Base-by-base conservation (phyloP, 2,113 vertebrate genomes). In the Archilochus colubris region DNA sequence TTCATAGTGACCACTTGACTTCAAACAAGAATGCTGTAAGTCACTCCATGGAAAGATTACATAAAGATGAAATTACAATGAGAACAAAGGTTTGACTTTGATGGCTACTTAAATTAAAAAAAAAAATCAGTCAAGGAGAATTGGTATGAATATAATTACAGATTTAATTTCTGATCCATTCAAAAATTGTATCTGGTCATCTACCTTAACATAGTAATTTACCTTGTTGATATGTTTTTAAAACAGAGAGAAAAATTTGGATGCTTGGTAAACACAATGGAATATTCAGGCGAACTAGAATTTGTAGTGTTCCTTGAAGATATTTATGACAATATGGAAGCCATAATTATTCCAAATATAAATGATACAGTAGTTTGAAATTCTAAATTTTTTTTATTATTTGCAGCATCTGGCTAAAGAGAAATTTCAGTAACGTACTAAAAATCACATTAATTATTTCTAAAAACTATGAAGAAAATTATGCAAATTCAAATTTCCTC, bases 1-100 rank as follows among this genome's bases (percentile, higher is more conserved):
- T 73, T 86, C 89, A 43, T 46, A 63, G 72, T 75, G 76, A 78
- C 82, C 73, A 58, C 63, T 92, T 94, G 68, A 75, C 51, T 83
- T 88, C 48, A 81, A 80, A 89, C 59, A 87, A 85, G 30, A 85
- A 54, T 61, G 24, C 21, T 59, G 14, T 74, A 80, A 80, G 79
- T 81, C 23, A 33, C 88, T 91, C 28, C 31, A 57, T 30, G 38
- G 48, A 73, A 64, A 9, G 55, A 92, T 82, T 92, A 70, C 59
- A 58, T 36, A 36, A 77, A 72, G 48, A 28, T 43, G 8, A 77
- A 59, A 80, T 38, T 82, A 16, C 8, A 22, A 28, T 33, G 48
- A 80, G 67, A 92, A 77, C 51, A 82, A 92, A 82, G 8, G 25
- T 31, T 91, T 82, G 31, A 66, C 14, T 73, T 92, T 46, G 18